Evolutionary conservation across 2,888 invertebrate species (phyloP), one percentile per base, ranked within the genome.

Genomic region (Parasteatoda lunata): DNA sequence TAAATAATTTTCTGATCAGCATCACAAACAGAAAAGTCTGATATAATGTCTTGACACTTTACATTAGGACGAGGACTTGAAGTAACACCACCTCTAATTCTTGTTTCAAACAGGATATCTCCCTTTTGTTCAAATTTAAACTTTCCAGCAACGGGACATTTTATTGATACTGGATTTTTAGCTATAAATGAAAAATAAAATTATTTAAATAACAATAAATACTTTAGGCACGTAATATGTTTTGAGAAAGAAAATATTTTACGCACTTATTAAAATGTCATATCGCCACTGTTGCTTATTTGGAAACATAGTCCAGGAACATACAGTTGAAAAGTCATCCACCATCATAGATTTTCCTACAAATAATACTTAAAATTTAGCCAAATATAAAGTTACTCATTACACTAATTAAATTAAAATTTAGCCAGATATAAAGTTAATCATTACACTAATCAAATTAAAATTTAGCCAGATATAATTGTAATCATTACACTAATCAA

Each of bases 141-240:
- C 92, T 98, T 98, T 2, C 99, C 99, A 68, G 98, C 98, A 1
- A 99, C 95, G 0, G 98, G 98, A 92, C 98, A 99, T 69, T 97
- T 94, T 5, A 99, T 96, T 0, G 98, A 96, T 0, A 96, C 95
- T 0, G 98, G 98, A 92, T 96, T 95, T 91, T 95, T 96, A n/a
- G 89, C 90, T 89, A 49, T 69, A 47, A 3, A 69, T 47, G 13
- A 48, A 59, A 59, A 71, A 47, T 47, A 49, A 49, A 51, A 48
- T 6, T 13, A 48, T 47, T 13, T 11, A 45, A 30, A 71, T 48
- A 11, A 9, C 71, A 11, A 15, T 73, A 5, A 45, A 15, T 49
- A 71, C 48, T 4, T 3, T 8, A 15, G 11, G 48, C n/a, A 49
- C 30, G 4, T 30, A 49, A 71, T 5, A 51, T 6, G 45, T 8